phyloP scores from a whole-genome alignment of 1,140 invertebrate genomes.

The Zaprionus davidi region DNA sequence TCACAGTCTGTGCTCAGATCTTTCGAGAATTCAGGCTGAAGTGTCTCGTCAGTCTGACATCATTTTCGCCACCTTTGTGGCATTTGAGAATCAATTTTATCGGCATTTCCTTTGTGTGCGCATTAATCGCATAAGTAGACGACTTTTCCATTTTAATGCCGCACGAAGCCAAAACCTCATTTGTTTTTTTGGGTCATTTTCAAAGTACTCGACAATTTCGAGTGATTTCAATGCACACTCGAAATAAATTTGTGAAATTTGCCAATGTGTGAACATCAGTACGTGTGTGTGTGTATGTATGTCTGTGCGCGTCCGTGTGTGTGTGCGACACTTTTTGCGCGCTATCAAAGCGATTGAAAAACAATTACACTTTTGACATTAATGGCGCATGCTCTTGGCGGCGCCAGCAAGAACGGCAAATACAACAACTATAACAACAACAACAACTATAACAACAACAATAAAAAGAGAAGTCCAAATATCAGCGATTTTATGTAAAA shows the following conservation, averaged over 20 bases:
- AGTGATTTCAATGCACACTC: slow-evolving; percentile 73
- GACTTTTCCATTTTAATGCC: slow-evolving; percentile 17
- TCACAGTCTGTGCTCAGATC: neutral
- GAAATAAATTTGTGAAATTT: slow-evolving; percentile 70
- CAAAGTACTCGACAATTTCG: slow-evolving; percentile 59
- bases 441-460: neutral
- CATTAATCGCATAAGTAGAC: slow-evolving; percentile 32
- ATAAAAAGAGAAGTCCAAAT: slow-evolving; percentile 23
- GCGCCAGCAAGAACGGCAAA: slow-evolving; percentile 23
- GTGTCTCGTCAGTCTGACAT: slow-evolving; percentile 5
- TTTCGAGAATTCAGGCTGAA: neutral
- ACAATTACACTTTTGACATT: slow-evolving; percentile 80
- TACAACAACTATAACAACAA: slow-evolving; percentile 1
- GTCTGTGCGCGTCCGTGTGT: neutral
- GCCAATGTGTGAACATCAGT: neutral
- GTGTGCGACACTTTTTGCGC: slow-evolving; percentile 29
- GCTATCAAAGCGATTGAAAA: slow-evolving; percentile 81
- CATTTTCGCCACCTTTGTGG: slow-evolving; percentile 26
- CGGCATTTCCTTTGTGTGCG: slow-evolving; percentile 19
- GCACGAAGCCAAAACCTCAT: neutral
- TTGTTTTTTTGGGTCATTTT: slow-evolving; percentile 78
- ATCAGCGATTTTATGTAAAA: slow-evolving; percentile 39
- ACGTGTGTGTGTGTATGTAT: slow-evolving; percentile 15
- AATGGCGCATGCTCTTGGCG: slow-evolving; percentile 57
- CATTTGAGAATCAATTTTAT: slow-evolving; percentile 15